Evolutionary conservation across 2,888 invertebrate genomes (phyloP).

Genomic region (Caenorhabditis japonica): DNA sequence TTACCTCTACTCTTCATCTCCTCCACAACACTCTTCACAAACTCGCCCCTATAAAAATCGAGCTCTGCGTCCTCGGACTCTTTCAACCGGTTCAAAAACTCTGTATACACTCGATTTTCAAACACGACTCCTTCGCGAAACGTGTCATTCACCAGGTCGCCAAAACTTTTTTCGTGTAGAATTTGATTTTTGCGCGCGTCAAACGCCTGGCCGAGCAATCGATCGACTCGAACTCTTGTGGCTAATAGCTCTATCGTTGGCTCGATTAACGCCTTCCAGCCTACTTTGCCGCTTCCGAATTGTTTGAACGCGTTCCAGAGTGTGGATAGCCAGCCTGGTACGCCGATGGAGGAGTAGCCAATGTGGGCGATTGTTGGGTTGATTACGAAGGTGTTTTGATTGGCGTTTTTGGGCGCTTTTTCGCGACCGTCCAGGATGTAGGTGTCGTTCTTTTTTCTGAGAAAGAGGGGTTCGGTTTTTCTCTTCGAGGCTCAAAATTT

Average conservation of each 20-base stretch:
- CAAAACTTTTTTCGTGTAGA: conserved; percentile 46
- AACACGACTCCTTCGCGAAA: conserved; percentile 14
- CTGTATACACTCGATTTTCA: conserved; percentile 22
- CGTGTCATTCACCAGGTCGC: conserved; percentile 11
- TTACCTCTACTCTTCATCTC: conserved; percentile 55
- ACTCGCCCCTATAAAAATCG: conserved; percentile 56
- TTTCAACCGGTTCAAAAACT: conserved; percentile 25
- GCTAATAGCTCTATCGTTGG: conserved; percentile 43
- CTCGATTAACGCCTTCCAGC: conserved; percentile 49
- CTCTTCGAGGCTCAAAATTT: no score
- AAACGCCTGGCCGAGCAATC: conserved; percentile 32
- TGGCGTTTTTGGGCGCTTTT: conserved; percentile 49
- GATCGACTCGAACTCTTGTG: conserved; percentile 15
- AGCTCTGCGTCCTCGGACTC: conserved; percentile 44
- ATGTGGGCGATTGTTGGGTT: conserved; percentile 54
- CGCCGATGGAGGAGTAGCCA: conserved; percentile 59
- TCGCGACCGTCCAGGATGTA: conserved; percentile 51
- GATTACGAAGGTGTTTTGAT: conserved; percentile 52
- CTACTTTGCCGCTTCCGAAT: conserved; percentile 52
- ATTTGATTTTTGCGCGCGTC: conserved; percentile 40
- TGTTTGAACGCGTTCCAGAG: conserved; percentile 50
- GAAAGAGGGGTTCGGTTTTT: no score
- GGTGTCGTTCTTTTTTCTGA: conserved; percentile 44
- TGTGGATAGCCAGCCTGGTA: conserved; percentile 54
- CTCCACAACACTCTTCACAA: conserved; percentile 44